Conservation (phyloP, 2,113 vertebrate genomes). For the Oryzias curvinotus region DNA sequence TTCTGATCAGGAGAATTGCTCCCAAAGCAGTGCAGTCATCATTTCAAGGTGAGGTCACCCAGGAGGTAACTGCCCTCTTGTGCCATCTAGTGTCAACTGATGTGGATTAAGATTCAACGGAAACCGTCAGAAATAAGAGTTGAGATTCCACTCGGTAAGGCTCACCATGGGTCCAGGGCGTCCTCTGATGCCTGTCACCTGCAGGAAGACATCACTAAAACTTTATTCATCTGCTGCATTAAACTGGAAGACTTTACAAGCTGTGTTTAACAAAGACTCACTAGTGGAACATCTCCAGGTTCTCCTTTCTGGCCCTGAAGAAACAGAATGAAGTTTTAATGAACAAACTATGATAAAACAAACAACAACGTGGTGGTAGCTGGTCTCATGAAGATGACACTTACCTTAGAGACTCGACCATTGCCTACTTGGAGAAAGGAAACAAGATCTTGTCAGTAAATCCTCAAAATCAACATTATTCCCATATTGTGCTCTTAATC, state of each 20-base stretch:
- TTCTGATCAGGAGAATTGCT: not conserved
- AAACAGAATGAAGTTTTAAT: constrained; percentile 10
- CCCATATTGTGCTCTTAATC: too few species aligned
- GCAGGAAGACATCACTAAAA: constrained; percentile 15
- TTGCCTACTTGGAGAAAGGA: constrained; percentile 40
- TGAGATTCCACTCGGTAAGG: not conserved
- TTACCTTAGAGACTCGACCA: constrained; percentile 59
- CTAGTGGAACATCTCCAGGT: constrained; percentile 90
- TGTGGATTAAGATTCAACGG: constrained; percentile 4
- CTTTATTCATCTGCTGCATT: accelerated
- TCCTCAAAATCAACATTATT: too few species aligned
- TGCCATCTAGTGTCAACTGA: constrained; percentile 73
- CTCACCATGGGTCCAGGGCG: constrained; percentile 90
- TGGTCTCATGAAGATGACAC: not conserved
- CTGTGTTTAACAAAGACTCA: constrained; percentile 70
- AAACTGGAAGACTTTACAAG: not conserved
- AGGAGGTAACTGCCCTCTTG: constrained; percentile 45
- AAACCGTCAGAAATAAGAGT: not conserved
- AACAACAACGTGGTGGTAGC: not conserved
- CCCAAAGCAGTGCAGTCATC: not conserved
- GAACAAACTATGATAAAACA: too few species aligned
- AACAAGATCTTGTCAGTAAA: not conserved
- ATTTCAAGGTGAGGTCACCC: constrained; percentile 29
- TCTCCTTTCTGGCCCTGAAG: constrained; percentile 95
- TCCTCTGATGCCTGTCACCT: constrained; percentile 91